Conservation (phyloP, 2,113 vertebrate species). For the Trogon surrucura region DNA sequence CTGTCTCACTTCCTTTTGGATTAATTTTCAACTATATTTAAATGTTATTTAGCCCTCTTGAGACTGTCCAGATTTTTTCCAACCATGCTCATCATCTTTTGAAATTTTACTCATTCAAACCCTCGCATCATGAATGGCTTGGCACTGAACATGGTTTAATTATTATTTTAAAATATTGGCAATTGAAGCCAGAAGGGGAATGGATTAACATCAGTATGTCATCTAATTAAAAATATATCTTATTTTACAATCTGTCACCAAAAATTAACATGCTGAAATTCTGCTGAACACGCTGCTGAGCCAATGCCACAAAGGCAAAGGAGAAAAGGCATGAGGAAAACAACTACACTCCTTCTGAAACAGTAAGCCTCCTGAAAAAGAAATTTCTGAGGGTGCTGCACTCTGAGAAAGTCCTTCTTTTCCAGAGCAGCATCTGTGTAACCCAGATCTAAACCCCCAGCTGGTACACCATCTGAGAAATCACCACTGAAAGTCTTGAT, state of each 20-base stretch:
- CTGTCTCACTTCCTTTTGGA: neutral
- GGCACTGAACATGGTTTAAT: neutral
- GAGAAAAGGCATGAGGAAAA: neutral
- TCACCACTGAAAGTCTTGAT: neutral
- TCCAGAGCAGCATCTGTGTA: neutral
- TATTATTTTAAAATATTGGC: constrained; percentile 1
- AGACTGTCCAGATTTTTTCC: neutral
- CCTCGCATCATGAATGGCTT: neutral
- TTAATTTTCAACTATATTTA: neutral
- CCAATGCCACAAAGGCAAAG: neutral
- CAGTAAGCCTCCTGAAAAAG: neutral
- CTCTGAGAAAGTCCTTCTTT: neutral
- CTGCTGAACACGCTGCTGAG: neutral
- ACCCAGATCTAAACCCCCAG: neutral
- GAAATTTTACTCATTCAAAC: neutral
- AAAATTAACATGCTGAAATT: neutral
- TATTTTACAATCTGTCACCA: neutral
- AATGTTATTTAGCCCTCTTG: neutral
- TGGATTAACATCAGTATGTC: neutral
- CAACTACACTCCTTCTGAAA: neutral
- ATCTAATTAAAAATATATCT: constrained; percentile 15
- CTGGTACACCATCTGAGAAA: neutral
- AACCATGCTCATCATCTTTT: neutral
- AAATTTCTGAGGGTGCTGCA: neutral
- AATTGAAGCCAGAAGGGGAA: neutral